phyloP scores from a whole-genome alignment of 2,113 vertebrate genomes.

The Oophaga pumilio region DNA sequence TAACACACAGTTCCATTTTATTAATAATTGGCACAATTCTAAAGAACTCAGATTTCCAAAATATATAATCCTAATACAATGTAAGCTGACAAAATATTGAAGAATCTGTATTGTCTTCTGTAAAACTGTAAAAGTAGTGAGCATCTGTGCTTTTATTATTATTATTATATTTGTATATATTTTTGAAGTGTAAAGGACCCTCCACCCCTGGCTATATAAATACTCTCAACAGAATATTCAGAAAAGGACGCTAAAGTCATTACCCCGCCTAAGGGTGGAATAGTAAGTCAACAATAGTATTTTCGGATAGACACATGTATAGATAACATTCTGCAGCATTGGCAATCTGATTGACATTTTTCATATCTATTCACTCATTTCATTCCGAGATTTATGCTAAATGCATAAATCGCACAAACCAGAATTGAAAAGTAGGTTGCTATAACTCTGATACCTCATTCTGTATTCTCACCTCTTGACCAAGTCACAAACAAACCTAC shows the following conservation, averaged over 20 bases:
- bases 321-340: not conserved
- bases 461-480: conserved; percentile 8
- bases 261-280: not conserved
- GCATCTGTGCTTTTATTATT: not conserved
- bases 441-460: not conserved
- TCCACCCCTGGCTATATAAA: not conserved
- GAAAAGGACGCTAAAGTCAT: not conserved
- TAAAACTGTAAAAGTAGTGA: not conserved
- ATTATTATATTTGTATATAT: not conserved
- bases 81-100: no score
- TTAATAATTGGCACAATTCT: no score
- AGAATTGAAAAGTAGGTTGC: not conserved
- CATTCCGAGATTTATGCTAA: not conserved
- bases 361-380: not conserved
- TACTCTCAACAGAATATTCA: not conserved
- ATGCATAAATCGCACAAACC: conserved; percentile 4
- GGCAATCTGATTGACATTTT: not conserved
- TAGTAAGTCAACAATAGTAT: not conserved
- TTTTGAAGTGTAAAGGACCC: not conserved
- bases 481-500: not conserved
- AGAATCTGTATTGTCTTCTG: no score
- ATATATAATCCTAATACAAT: no score
- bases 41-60: no score
- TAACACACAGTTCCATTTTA: no score
- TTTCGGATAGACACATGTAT: not conserved